Evolutionary conservation across 2,797 vertebrate genomes (phyloP), one percentile per base, ranked within the genome.

Genomic region (Moxostoma hubbsi): DNA sequence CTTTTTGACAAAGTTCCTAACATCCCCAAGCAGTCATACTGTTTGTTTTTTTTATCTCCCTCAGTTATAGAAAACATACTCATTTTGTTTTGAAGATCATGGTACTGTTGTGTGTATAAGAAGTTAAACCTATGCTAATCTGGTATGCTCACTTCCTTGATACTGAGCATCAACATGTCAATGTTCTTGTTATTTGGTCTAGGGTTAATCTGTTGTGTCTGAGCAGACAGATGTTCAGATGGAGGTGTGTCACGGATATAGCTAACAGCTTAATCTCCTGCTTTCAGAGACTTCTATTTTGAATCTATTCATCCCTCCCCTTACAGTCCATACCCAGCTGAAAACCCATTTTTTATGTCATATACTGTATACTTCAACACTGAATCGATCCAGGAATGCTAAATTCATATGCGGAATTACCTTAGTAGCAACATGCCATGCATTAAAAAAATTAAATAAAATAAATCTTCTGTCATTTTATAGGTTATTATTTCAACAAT

Each of bases 221-320:
- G 49, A 63, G 36, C n/a, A 5, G 50, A 47, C 58, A 78, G 76
- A 78, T 71, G 15, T 71, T 71, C 58, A 71, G 58, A 47, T 66
- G 36, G 50, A 74, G 61, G 16, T 61, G 55, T 77, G 57, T 69
- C 47, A 61, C 61, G 10, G 50, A 54, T 53, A 43, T 69, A 64
- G 0, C 62, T 57, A 62, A 75, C 9, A 5, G 13, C 16, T 16
- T 47, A 47, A 24, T 15, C 62, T 64, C 61, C 59, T 63, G 36
- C 24, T n/a, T 62, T 62, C 6, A 63, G 36, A 63, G 62, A 46
- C 36, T 36, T 36, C 36, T 36, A 36, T 36, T 64, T 46, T 64
- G 9, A 64, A 64, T 64, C 13, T 63, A 47, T 64, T 46, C 13
- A 45, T 63, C 36, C 2, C 12, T 43, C 7, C 12, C 24, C 36